Conservation (phyloP, 2,888 invertebrate genomes). For the Pasiphila rectangulata region DNA sequence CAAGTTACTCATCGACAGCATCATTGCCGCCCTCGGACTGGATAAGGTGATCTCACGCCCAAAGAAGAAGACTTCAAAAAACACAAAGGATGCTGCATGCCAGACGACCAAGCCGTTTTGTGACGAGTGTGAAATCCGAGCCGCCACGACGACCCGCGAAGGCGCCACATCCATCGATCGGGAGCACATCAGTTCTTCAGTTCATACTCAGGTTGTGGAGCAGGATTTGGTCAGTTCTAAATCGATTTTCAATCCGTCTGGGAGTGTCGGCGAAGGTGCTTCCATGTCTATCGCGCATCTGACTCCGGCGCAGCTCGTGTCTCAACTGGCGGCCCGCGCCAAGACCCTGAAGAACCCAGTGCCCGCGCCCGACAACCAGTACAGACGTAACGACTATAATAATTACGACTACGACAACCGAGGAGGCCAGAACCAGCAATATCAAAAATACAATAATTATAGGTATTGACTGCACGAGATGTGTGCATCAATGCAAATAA, state of each 20-base stretch:
- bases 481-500: neutral
- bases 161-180: slow-evolving; percentile 50
- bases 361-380: slow-evolving; percentile 41
- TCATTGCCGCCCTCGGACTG: slow-evolving; percentile 57
- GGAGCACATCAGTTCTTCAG: slow-evolving; percentile 52
- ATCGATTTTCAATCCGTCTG: slow-evolving; percentile 63
- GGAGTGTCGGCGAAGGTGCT: slow-evolving; percentile 54
- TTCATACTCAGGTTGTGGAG: slow-evolving; percentile 71
- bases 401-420: slow-evolving; percentile 48
- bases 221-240: slow-evolving; percentile 66
- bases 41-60: slow-evolving; percentile 54
- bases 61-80: slow-evolving; percentile 51
- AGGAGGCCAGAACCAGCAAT: slow-evolving; percentile 45
- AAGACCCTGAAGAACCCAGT: slow-evolving; percentile 65
- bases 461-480: slow-evolving; percentile 35
- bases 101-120: slow-evolving; percentile 65
- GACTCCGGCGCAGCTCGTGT: slow-evolving; percentile 73
- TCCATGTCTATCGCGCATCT: slow-evolving; percentile 71
- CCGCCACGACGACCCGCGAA: slow-evolving; percentile 46
- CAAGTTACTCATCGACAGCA: slow-evolving; percentile 64
- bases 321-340: slow-evolving; percentile 70
- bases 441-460: slow-evolving; percentile 46
- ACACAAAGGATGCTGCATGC: slow-evolving; percentile 61
- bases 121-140: slow-evolving; percentile 67
- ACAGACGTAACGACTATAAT: slow-evolving; percentile 45